Evolutionary conservation across 2,888 invertebrate genomes (phyloP), one percentile per base, ranked within the genome.

Genomic region (Agrochola lota): DNA sequence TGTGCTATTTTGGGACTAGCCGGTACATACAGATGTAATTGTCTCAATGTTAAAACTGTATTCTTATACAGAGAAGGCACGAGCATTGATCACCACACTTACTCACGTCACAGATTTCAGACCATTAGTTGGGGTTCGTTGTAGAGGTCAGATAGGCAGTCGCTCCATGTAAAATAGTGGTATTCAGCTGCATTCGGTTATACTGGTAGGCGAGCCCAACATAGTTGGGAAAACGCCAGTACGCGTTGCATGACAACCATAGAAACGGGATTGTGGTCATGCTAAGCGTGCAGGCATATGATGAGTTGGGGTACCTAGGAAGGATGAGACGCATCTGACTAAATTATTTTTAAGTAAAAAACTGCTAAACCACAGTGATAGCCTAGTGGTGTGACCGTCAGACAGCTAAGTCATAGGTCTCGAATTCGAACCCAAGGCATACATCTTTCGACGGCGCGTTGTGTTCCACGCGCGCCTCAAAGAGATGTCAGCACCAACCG

Each of bases 1-100:
- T 11, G 23, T 35, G 17, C 40, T 75, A 67, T 75, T 81, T 49
- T 63, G 5, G 26, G 30, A 49, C 2, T n/a, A 11, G 15, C 23
- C 15, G 35, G 30, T 17, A 26, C 1, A 23, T 23, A 17, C 23
- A 15, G 35, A 26, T 35, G 17, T 40, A 26, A 12, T 40, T 26
- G 20, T 40, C 4, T n/a, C n/a, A 55, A 23, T 55, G 35, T 35
- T n/a, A 15, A 15, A 43, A 4, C 17, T 43, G n/a, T n/a, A 17
- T 43, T n/a, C 15, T 40, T 7, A 9, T 60, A 20, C 1, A 2
- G 9, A 60, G 9, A 60, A 9, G 17, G 17, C 17, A 60, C 60
- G 9, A 55, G 55, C 23, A 12, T 5, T 57, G 12, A 12, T 57
- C n/a, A n/a, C 0, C n/a, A n/a, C 6, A 6, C 57, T 57, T 12